These are phyloP conservation scores for Salminus brasiliensis DNA, from an alignment of 2,113 vertebrate genomes.

Conservation along the genomic window DNA sequence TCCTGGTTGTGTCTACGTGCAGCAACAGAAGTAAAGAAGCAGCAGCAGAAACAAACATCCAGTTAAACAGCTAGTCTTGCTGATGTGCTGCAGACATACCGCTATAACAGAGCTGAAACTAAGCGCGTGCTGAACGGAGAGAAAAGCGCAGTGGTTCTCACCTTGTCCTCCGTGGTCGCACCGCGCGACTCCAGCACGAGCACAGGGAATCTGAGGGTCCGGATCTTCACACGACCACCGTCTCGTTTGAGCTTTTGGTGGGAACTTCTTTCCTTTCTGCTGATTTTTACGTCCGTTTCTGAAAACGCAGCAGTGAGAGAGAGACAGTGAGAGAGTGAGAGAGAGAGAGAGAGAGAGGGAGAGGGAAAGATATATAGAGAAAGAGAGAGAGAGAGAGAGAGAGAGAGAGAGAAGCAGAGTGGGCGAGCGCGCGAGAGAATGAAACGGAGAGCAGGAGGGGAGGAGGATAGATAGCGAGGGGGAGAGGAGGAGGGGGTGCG, in stretches of 20 bases:
- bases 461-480: conserved; percentile 23
- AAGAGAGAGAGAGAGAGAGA: conserved; percentile 30
- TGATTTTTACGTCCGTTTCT: conserved; percentile 27
- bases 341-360: conserved; percentile 37
- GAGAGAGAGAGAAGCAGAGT: conserved; percentile 28
- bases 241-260: conserved; percentile 51
- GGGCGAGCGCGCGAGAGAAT: conserved; percentile 17
- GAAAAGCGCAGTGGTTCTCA: too few species aligned
- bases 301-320: background rate
- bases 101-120: too few species aligned
- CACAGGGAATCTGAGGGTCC: too few species aligned
- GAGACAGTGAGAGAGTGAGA: conserved; percentile 2
- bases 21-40: too few species aligned
- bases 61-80: too few species aligned
- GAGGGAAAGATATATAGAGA: conserved; percentile 9
- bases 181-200: too few species aligned
- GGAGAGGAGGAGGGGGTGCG: conserved; percentile 23
- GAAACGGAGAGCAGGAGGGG: conserved; percentile 30
- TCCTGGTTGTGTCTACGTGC: too few species aligned
- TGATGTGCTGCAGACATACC: too few species aligned
- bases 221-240: conserved; percentile 15
- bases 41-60: too few species aligned
- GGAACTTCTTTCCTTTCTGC: conserved; percentile 57
- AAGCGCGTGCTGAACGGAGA: too few species aligned
- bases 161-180: too few species aligned